Base-by-base conservation (phyloP, 2,113 vertebrate species). In the Oreochromis tanganicae region DNA sequence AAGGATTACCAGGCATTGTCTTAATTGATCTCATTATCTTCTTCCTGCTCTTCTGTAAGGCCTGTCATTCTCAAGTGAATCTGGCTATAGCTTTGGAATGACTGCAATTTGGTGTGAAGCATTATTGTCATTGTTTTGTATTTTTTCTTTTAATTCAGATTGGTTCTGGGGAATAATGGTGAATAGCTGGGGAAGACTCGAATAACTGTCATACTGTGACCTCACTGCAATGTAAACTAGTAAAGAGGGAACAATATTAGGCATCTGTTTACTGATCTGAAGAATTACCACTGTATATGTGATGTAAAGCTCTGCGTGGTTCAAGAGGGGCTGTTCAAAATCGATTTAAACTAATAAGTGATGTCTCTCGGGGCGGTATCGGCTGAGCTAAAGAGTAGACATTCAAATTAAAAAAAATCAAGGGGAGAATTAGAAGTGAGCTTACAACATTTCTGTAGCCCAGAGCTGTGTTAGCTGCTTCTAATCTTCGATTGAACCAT, bases 21-120 rank as follows among this genome's bases (percentile, higher is more conserved):
- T 95, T 95, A 95, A 96, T 94, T 95, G 90, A 94, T 95, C 92
- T 95, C 85, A 93, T 96, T 95, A 92, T 93, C 90, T 87, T 73
- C 57, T 89, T 32, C 80, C 87, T 88, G 78, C 91, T 92, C 81
- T 81, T 90, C 80, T 93, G 80, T 88, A 86, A 85, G 83, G 83
- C 71, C 57, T 68, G 93, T 17, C 29, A 32, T 46, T 88, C 84
- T 88, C 80, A 61, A 91, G 90, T 87, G 80, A 46, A 88, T 91
- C 80, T 86, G 29, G 38, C 83, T 57, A 89, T 92, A 88, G 85
- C 68, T 63, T 82, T 85, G 56, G 36, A 93, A 85, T 12, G 80
- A 52, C 63, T 85, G 38, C 55, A 84, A 83, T 90, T 94, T 88
- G 36, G 83, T 79, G 75, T 73, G 34, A 86, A 79, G 55, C 82